A percentile compares a stretch with the other conserved stretches of the same genome.
phyloP scores from a whole-genome alignment of 1,140 invertebrate species.

The Tetramorium parvispinum region DNA sequence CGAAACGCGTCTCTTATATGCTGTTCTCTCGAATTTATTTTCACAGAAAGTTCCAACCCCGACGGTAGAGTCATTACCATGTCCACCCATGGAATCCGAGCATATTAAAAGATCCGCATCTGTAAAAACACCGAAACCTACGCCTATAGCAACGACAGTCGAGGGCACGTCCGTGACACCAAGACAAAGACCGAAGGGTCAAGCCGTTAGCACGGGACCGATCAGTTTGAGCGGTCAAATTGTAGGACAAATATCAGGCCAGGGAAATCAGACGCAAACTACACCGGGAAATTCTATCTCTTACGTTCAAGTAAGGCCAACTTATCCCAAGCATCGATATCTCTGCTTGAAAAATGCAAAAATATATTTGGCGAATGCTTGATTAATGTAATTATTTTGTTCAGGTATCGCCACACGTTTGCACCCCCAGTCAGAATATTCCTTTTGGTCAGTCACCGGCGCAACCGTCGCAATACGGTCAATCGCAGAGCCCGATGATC shows the following conservation, averaged over 20 bases:
- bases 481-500: slow-evolving; percentile 82
- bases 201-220: slow-evolving; percentile 83
- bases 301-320: slow-evolving; percentile 77
- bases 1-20: neutral
- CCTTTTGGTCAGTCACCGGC: slow-evolving; percentile 74
- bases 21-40: neutral
- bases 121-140: slow-evolving; percentile 85
- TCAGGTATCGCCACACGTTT: slow-evolving; percentile 80
- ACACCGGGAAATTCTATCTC: slow-evolving; percentile 75
- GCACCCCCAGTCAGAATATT: slow-evolving; percentile 79
- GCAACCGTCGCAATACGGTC: slow-evolving; percentile 75
- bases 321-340: slow-evolving; percentile 65
- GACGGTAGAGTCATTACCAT: slow-evolving; percentile 88
- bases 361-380: slow-evolving; percentile 70
- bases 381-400: slow-evolving; percentile 72
- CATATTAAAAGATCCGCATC: slow-evolving; percentile 87
- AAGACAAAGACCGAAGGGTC: slow-evolving; percentile 92
- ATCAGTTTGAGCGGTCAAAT: slow-evolving; percentile 84
- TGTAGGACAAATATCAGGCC: slow-evolving; percentile 83
- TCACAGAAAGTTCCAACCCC: slow-evolving; percentile 89
- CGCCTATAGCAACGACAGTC: slow-evolving; percentile 86
- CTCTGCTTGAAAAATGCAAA: slow-evolving; percentile 59
- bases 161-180: slow-evolving; percentile 94
- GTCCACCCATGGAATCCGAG: slow-evolving; percentile 89
- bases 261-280: slow-evolving; percentile 79